Conservation (phyloP, 2,797 vertebrate genomes). For the Hafferia zeledoni region DNA sequence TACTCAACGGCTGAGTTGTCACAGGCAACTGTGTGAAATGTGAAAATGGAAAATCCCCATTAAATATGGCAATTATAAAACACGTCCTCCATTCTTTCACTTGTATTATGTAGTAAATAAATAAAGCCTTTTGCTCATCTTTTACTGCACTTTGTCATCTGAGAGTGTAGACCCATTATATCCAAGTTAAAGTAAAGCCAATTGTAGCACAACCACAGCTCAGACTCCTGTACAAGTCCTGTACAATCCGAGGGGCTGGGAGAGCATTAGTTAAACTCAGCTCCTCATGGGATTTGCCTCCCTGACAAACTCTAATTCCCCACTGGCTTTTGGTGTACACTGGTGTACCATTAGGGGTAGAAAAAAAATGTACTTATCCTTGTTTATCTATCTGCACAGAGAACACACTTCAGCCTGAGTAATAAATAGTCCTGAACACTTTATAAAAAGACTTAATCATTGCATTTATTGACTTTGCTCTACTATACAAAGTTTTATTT, state of each 20-base stretch:
- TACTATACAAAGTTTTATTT: background rate
- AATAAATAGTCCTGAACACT: background rate
- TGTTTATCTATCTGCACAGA: background rate
- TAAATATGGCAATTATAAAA: constrained; percentile 2
- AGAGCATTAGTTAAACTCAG: background rate
- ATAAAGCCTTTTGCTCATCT: background rate
- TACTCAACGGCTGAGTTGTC: constrained; percentile 6
- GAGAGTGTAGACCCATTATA: background rate
- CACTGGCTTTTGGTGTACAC: background rate
- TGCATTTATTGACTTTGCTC: background rate
- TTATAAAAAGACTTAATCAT: background rate
- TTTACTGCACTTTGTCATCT: background rate
- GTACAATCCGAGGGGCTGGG: background rate
- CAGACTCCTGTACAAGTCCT: fast-evolving
- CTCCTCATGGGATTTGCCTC: background rate
- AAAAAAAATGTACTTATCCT: background rate
- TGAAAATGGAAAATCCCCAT: constrained; percentile 34
- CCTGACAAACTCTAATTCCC: background rate
- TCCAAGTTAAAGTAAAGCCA: background rate
- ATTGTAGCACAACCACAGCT: background rate
- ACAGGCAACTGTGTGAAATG: background rate
- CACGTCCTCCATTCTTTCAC: background rate
- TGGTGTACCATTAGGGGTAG: background rate
- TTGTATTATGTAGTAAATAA: background rate
- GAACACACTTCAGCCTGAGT: background rate